Evolutionary conservation across 2,113 vertebrate genomes (phyloP).

Genomic region (Pachyramphus minor): DNA sequence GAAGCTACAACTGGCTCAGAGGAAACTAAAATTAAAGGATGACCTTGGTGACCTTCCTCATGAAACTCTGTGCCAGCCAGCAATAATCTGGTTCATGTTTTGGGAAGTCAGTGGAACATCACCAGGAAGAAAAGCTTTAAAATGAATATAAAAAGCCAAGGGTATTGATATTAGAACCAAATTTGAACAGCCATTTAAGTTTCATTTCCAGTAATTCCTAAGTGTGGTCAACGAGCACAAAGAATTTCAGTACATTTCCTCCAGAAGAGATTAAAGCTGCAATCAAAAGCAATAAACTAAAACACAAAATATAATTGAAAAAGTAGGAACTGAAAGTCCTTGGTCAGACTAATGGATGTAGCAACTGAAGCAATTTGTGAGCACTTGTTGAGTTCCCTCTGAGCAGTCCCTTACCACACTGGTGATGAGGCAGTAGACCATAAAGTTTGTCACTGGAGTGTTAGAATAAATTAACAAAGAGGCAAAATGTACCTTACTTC

Average conservation of each 20-base stretch:
- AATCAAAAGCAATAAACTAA: constrained; percentile 42
- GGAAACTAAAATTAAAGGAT: constrained; percentile 11
- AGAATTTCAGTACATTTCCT: constrained; percentile 25
- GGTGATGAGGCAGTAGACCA: neutral
- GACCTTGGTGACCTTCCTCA: neutral
- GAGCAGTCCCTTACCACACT: neutral
- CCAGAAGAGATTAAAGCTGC: constrained; percentile 20
- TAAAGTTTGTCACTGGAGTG: neutral
- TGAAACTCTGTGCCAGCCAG: neutral
- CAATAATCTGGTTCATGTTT: neutral
- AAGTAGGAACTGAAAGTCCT: neutral
- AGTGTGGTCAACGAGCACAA: neutral
- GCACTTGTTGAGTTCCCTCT: neutral
- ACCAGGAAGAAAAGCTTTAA: neutral
- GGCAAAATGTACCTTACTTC: neutral
- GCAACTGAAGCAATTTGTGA: constrained; percentile 3
- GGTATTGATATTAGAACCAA: neutral
- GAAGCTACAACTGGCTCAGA: neutral
- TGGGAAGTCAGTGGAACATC: constrained; percentile 2
- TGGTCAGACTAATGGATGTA: constrained; percentile 9
- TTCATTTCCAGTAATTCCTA: constrained; percentile 6
- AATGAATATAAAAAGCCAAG: constrained; percentile 1
- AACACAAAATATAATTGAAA: constrained; percentile 14
- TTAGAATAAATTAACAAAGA: neutral
- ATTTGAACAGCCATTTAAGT: neutral